phyloP scores from a whole-genome alignment of 2,888 invertebrate species.

The Calameuta idolon region DNA sequence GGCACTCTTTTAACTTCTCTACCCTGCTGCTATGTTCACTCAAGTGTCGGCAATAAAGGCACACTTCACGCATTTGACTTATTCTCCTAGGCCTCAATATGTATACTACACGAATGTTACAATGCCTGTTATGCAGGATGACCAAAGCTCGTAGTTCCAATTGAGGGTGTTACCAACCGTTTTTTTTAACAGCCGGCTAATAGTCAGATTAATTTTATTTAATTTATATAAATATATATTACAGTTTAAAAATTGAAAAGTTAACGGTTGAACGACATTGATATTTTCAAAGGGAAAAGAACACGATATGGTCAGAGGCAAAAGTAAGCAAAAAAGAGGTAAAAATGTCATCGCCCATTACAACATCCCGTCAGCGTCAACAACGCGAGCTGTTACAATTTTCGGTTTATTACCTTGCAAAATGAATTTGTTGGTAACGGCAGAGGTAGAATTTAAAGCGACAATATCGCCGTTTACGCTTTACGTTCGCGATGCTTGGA shows the following conservation, averaged over 20 bases:
- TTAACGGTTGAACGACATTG: not conserved
- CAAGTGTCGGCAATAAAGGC: no score
- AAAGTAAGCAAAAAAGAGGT: not conserved
- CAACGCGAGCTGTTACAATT: slow-evolving; percentile 33
- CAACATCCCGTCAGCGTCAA: slow-evolving; percentile 23
- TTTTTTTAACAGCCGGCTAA: not conserved
- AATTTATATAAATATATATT: not conserved
- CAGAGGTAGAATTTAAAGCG: not conserved
- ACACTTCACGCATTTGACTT: no score
- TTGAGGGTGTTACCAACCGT: no score
- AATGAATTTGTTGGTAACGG: slow-evolving; percentile 33
- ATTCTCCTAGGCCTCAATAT: no score
- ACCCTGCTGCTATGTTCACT: not conserved
- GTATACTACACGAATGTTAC: no score
- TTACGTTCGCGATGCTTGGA: not conserved
- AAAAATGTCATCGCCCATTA: slow-evolving; percentile 23
- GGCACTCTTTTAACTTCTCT: not conserved
- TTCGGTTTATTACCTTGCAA: slow-evolving; percentile 35
- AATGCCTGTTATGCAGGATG: no score
- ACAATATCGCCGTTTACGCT: not conserved
- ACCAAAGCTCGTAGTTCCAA: no score
- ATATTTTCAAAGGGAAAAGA: not conserved
- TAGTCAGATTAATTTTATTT: not conserved
- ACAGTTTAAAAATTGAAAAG: not conserved
- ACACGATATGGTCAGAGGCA: not conserved